A percentile compares a stretch with the other conserved stretches of the same genome.
Conservation (phyloP, 2,797 vertebrate genomes). For the Gadopsis marmoratus region DNA sequence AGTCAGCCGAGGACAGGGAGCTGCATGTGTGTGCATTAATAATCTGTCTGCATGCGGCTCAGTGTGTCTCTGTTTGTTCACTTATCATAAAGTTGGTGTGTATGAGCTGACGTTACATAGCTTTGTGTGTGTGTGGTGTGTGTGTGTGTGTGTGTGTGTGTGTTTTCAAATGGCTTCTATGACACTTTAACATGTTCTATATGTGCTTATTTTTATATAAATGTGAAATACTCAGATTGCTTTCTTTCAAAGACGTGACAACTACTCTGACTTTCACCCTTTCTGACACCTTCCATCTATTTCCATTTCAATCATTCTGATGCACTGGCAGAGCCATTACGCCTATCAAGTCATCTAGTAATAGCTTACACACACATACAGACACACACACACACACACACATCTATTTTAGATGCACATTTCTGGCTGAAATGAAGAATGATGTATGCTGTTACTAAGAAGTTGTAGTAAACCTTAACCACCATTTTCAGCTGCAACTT, state of each 20-base stretch:
- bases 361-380: conserved; percentile 37
- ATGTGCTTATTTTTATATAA: neutral
- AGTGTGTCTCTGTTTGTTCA: conserved; percentile 29
- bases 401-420: conserved; percentile 4
- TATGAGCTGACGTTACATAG: neutral
- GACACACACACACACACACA: conserved; percentile 9
- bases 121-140: conserved; percentile 15
- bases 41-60: conserved; percentile 32
- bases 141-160: neutral
- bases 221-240: conserved; percentile 5
- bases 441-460: conserved; percentile 3
- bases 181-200: neutral
- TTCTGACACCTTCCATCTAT: conserved; percentile 61
- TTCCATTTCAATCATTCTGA: conserved; percentile 67
- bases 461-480: conserved; percentile 7
- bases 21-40: conserved; percentile 34
- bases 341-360: conserved; percentile 56
- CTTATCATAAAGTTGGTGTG: conserved; percentile 16
- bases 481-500: conserved; percentile 1
- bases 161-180: no score
- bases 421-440: conserved; percentile 25
- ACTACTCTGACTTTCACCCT: conserved; percentile 51
- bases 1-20: conserved; percentile 39
- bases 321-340: conserved; percentile 57
- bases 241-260: conserved; percentile 42